phyloP scores from a whole-genome alignment of 2,113 vertebrate species.

The Malurus melanocephalus region DNA sequence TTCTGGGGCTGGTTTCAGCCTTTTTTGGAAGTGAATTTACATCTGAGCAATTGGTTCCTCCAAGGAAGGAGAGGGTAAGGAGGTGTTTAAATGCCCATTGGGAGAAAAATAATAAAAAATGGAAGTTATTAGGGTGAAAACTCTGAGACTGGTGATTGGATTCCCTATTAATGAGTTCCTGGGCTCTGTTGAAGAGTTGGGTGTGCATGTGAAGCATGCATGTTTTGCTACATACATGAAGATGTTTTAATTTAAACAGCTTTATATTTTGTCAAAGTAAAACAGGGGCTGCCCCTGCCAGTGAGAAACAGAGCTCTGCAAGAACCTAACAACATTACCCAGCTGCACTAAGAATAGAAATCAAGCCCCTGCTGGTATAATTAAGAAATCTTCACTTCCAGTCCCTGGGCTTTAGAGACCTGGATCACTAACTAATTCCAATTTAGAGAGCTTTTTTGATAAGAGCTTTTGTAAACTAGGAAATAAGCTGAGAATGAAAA shows the following conservation, averaged over 20 bases:
- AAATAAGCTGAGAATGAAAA: conserved; percentile 57
- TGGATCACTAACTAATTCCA: conserved; percentile 72
- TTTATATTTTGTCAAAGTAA: background rate
- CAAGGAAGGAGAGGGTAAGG: background rate
- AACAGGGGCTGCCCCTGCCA: background rate
- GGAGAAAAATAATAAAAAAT: background rate
- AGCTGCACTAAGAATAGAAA: conserved; percentile 68
- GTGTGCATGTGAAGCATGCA: accelerated
- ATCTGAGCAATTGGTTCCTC: background rate
- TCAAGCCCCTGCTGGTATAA: conserved; percentile 68
- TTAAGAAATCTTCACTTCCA: conserved; percentile 73
- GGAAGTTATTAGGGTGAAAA: background rate
- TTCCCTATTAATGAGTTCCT: background rate
- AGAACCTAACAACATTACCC: conserved; percentile 45
- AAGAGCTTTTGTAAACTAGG: conserved; percentile 66
- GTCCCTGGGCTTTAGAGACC: conserved; percentile 66
- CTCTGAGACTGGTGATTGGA: background rate
- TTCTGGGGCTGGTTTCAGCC: background rate
- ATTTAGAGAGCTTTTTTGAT: conserved; percentile 69
- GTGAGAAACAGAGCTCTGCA: conserved; percentile 9
- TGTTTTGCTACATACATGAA: background rate
- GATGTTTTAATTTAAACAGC: background rate
- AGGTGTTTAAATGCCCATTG: background rate
- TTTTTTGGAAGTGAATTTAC: background rate
- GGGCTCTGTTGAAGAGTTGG: background rate